Evolutionary conservation across 2,888 invertebrate species (phyloP).

Genomic region (Atherix ibis): DNA sequence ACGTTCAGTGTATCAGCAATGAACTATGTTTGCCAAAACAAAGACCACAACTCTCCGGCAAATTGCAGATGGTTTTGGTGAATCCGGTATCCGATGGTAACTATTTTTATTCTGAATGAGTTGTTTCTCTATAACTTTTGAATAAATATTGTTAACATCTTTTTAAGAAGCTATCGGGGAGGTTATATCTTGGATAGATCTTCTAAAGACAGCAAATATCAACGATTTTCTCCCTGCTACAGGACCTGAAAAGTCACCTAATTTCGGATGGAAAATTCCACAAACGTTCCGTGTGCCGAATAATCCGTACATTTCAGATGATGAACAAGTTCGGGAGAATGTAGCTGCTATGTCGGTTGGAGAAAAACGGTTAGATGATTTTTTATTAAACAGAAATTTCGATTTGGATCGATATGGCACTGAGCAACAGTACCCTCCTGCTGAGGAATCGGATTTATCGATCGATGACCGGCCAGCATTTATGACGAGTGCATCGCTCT

Average conservation of each 20-base stretch:
- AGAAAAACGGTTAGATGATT: conserved; percentile 3
- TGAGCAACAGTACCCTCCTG: conserved; percentile 2
- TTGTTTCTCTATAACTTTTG: too few species aligned
- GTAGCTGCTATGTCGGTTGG: too few species aligned
- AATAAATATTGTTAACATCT: too few species aligned
- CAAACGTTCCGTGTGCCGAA: conserved; percentile 17
- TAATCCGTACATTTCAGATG: conserved; percentile 8
- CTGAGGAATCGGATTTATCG: conserved; percentile 1
- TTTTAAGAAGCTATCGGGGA: too few species aligned
- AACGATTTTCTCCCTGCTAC: conserved; percentile 17
- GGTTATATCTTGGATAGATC: conserved; percentile 22
- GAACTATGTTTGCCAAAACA: conserved; percentile 54
- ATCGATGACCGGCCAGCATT: conserved; percentile 24
- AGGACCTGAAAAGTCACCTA: conserved; percentile 11
- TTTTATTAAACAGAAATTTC: conserved; percentile 3
- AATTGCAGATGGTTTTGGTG: conserved; percentile 61
- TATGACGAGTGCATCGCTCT: conserved; percentile 30
- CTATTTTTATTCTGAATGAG: background rate
- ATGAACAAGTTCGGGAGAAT: too few species aligned
- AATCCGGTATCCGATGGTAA: conserved; percentile 47
- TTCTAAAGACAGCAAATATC: conserved; percentile 19
- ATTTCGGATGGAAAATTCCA: conserved; percentile 26
- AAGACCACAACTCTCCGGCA: conserved; percentile 41
- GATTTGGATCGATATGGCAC: conserved; percentile 3
- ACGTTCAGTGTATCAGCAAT: conserved; percentile 54